Percentiles rank a stretch among this genome's conserved stretches.
phyloP scores from a whole-genome alignment of 2,888 invertebrate genomes.

The Rhingia campestris region DNA sequence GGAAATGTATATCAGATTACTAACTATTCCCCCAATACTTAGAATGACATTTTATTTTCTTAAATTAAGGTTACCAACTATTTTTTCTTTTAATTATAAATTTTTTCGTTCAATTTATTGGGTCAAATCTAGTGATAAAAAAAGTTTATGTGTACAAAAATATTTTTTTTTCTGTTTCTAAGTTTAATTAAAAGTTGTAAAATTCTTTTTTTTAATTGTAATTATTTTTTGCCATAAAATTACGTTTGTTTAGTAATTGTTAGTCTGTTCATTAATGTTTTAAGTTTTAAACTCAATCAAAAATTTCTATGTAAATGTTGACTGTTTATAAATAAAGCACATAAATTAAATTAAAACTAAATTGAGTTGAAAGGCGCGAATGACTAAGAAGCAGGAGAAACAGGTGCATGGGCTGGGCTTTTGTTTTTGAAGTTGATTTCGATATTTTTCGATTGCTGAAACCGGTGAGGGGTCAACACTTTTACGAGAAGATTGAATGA shows the following conservation, averaged over 20 bases:
- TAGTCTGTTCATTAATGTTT: slow-evolving; percentile 16
- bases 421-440: no score
- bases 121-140: slow-evolving; percentile 52
- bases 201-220: slow-evolving; percentile 31
- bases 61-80: slow-evolving; percentile 47
- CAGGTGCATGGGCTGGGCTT: no score
- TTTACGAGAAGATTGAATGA: no score
- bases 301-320: slow-evolving; percentile 64
- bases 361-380: neutral
- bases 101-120: slow-evolving; percentile 27
- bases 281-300: slow-evolving; percentile 22
- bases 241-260: slow-evolving; percentile 37
- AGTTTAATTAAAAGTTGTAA: slow-evolving; percentile 35
- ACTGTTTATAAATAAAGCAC: slow-evolving; percentile 61
- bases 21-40: slow-evolving; percentile 6
- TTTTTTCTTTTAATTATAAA: slow-evolving; percentile 9
- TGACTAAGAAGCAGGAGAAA: no score
- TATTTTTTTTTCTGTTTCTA: slow-evolving; percentile 17
- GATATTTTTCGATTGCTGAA: no score
- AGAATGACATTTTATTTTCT: slow-evolving; percentile 40
- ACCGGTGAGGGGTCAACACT: no score
- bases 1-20: slow-evolving; percentile 9
- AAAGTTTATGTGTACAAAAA: slow-evolving; percentile 12
- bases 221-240: slow-evolving; percentile 47
- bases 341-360: slow-evolving; percentile 31